Base-by-base conservation (phyloP, 2,888 invertebrate genomes). In the Pterostichus niger region DNA sequence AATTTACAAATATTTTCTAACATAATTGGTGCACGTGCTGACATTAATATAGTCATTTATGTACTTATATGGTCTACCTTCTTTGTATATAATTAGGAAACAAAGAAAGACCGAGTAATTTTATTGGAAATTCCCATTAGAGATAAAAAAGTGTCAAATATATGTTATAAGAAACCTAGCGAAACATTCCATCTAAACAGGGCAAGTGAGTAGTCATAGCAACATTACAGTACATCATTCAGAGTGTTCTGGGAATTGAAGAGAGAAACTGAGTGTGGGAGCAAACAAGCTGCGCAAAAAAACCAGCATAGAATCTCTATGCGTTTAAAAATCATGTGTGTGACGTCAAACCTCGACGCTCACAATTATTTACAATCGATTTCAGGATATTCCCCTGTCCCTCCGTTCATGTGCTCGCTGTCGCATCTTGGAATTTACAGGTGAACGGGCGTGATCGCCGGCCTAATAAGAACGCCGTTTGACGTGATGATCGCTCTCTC, bases 331-430 rank as follows among this genome's bases (percentile, higher is more conserved):
- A 64, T 64, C 44, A 71, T 71, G 40, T 46, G 24, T 80, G 68
- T 80, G 80, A 68, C 80, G 71, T 80, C 68, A 40, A 13, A 15
- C 10, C 59, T 35, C 35, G 54, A 80, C 61, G 68, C 40, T 80
- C 68, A 81, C 81, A 81, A 81, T 81, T 81, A 81, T 81, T 81
- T 81, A 80, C 54, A 71, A 80, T 80, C 68, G 81, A 81, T 81
- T 33, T 35, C 35, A 24, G 24, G 46, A 13, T 13, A 31, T 17
- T 31, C 31, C 35, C 35, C 17, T 7, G 71, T 15, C 35, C 17
- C 9, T 2, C 5, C 35, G 10, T 9, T n/a, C 17, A 40, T 40
- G 40, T 40, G 7, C 40, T 17, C 17, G 56, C 33, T 77, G 59
- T 56, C 59, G 77, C 13, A 10, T 56, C 81, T 54, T 81, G 31